A percentile compares a stretch with the other conserved stretches of the same genome.
phyloP scores from a whole-genome alignment of 1,140 invertebrate species.

The Nixonia krombeini region DNA sequence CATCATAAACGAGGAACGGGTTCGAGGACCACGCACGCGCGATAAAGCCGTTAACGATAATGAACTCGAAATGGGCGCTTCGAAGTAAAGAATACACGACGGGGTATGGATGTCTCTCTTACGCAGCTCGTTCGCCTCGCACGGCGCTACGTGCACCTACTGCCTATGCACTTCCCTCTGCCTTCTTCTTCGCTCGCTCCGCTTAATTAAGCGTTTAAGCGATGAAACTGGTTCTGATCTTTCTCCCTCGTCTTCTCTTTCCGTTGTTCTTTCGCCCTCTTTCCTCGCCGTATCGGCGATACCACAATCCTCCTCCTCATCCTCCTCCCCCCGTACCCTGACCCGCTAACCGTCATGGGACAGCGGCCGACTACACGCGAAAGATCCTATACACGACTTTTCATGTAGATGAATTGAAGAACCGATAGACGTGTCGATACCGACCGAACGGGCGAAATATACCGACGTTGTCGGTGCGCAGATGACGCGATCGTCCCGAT shows the following conservation, averaged over 20 bases:
- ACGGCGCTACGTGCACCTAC: constrained; percentile 42
- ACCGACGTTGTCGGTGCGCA: no score
- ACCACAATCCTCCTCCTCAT: no score
- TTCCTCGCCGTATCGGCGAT: constrained; percentile 8
- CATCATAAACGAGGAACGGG: constrained; percentile 48
- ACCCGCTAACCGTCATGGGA: no score
- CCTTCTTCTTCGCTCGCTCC: constrained; percentile 29
- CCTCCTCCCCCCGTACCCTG: no score
- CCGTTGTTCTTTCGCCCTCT: constrained; percentile 23
- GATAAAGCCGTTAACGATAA: constrained; percentile 55
- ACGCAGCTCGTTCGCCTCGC: constrained; percentile 28
- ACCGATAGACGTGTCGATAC: constrained; percentile 39
- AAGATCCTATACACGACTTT: constrained; percentile 39
- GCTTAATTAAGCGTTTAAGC: constrained; percentile 55
- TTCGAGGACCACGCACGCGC: constrained; percentile 48
- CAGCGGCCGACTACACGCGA: no score
- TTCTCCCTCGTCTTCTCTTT: constrained; percentile 25
- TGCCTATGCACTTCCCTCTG: constrained; percentile 29
- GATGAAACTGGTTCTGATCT: constrained; percentile 53
- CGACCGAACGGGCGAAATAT: not conserved
- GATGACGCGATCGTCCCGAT: constrained; percentile 12
- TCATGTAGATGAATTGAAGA: constrained; percentile 45
- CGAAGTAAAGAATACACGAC: constrained; percentile 53
- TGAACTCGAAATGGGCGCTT: constrained; percentile 52
- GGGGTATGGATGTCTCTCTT: constrained; percentile 50